Evolutionary conservation across 2,113 vertebrate species (phyloP).

Genomic region (Siniperca chuatsi): DNA sequence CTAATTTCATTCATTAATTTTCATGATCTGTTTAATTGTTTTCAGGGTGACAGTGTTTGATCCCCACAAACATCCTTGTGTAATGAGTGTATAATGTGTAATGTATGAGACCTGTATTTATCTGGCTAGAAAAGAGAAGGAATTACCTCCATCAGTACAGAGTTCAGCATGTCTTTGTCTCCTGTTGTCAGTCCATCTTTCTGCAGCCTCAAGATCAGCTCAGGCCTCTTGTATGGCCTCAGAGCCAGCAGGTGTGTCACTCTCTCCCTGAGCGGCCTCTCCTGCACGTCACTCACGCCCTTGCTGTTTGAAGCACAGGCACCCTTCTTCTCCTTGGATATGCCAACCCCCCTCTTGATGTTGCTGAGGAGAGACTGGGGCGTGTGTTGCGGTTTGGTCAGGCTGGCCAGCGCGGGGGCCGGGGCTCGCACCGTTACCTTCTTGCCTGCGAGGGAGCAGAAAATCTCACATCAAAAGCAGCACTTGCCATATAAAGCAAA

Average conservation of each 20-base stretch:
- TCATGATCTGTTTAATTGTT: not conserved
- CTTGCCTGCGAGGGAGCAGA: conserved; percentile 81
- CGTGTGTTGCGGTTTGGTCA: conserved; percentile 82
- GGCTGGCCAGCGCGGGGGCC: conserved; percentile 84
- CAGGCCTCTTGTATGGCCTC: conserved; percentile 92
- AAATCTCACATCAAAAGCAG: conserved; percentile 13
- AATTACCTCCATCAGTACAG: conserved; percentile 88
- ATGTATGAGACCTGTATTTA: not conserved
- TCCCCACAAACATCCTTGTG: not conserved
- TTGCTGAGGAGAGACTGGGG: conserved; percentile 50
- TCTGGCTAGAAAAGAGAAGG: not conserved
- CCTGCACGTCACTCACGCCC: conserved; percentile 71
- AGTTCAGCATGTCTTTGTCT: conserved; percentile 90
- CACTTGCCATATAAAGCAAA: not conserved
- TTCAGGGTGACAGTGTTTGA: not conserved
- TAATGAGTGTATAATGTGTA: not conserved
- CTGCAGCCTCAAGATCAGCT: conserved; percentile 91
- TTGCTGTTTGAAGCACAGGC: conserved; percentile 43
- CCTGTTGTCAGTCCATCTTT: conserved; percentile 88
- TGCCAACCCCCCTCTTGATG: conserved; percentile 25
- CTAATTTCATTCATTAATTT: too few relatives aligned
- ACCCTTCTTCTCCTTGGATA: conserved; percentile 49
- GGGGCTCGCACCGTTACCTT: conserved; percentile 91
- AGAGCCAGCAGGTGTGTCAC: conserved; percentile 93
- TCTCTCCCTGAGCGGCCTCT: conserved; percentile 89